Evolutionary conservation across 2,797 vertebrate species (phyloP).

Genomic region (Alca torda): DNA sequence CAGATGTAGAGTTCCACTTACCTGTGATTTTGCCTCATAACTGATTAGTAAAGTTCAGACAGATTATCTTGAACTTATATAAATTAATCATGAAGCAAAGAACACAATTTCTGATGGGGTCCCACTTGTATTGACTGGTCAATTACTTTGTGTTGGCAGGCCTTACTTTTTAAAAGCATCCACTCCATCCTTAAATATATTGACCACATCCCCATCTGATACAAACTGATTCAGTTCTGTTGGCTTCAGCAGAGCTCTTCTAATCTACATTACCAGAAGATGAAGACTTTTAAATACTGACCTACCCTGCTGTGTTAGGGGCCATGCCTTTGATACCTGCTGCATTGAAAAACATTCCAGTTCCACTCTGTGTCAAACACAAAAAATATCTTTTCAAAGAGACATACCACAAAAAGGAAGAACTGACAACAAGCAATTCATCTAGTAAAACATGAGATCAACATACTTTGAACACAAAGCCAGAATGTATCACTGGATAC

Average conservation of each 20-base stretch:
- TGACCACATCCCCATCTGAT: neutral
- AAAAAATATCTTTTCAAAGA: neutral
- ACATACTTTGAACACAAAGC: neutral
- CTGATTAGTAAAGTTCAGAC: neutral
- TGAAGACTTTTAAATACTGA: neutral
- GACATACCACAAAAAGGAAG: neutral
- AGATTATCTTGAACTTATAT: neutral
- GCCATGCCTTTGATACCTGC: neutral
- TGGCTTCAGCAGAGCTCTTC: neutral
- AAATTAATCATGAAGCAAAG: neutral
- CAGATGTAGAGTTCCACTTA: rapidly evolving
- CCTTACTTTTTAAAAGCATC: neutral
- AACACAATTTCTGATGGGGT: neutral
- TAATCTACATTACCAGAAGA: neutral
- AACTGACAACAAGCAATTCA: neutral
- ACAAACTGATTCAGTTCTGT: neutral
- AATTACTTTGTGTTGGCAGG: neutral
- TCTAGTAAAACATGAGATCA: neutral
- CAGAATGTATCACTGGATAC: neutral
- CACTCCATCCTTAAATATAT: neutral
- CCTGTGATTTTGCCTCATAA: neutral
- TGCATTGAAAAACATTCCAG: neutral
- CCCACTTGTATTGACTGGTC: neutral
- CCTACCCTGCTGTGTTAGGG: neutral
- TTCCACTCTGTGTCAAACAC: neutral